Percentiles rank a stretch among this genome's conserved stretches.
These are phyloP conservation scores for Ptychobarbus kaznakovi DNA, from an alignment of 2,797 vertebrate species.

Conservation along the genomic window DNA sequence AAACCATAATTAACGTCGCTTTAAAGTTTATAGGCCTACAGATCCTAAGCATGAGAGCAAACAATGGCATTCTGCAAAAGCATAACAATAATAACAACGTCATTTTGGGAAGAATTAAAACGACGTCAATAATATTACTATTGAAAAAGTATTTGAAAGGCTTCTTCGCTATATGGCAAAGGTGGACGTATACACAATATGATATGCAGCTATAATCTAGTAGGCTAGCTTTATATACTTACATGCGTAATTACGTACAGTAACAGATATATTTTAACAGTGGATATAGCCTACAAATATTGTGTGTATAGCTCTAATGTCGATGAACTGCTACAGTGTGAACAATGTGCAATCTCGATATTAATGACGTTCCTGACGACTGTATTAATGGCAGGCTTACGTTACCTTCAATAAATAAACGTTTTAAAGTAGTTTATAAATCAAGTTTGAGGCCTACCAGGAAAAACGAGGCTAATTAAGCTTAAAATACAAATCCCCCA, in stretches of 20 bases:
- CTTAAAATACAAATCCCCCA: not conserved
- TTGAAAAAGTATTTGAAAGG: not conserved
- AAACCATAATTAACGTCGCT: conserved; percentile 14
- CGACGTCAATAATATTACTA: not conserved
- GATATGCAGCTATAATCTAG: too few species aligned
- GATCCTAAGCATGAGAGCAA: conserved; percentile 47
- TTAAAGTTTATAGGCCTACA: conserved; percentile 1
- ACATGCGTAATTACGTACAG: not conserved
- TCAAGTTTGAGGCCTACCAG: not conserved
- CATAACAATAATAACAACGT: not conserved
- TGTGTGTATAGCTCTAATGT: not conserved
- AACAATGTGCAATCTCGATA: not conserved
- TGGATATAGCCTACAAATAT: not conserved
- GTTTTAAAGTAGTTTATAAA: not conserved
- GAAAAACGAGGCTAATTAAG: not conserved
- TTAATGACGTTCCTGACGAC: not conserved
- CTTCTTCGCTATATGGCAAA: not conserved
- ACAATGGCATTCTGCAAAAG: conserved; percentile 27
- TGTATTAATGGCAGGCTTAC: not conserved
- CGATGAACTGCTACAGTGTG: not conserved
- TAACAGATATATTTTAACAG: not conserved
- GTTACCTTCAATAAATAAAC: not conserved
- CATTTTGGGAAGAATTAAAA: not conserved
- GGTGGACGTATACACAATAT: too few species aligned
- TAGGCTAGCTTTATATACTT: not conserved